These are phyloP conservation scores for Clarias fuscus DNA, from an alignment of 2,797 vertebrate genomes.

Conservation along the genomic window DNA sequence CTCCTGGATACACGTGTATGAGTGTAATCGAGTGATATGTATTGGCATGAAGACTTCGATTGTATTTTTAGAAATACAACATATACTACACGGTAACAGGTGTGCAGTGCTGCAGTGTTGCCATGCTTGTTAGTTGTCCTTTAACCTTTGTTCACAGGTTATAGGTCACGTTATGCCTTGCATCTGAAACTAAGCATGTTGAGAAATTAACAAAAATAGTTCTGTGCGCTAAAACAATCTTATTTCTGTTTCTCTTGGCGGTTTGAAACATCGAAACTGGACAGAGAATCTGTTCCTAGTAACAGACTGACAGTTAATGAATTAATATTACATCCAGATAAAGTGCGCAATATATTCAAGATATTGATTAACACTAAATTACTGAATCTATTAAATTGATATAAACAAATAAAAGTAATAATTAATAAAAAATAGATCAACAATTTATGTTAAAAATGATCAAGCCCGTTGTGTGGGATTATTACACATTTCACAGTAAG, in stretches of 20 bases:
- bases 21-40: no score
- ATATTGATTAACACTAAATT: not conserved
- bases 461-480: not conserved
- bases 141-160: not conserved
- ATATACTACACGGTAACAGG: not conserved
- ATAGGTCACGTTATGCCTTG: conserved; percentile 1
- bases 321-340: conserved; percentile 1
- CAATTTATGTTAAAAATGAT: not conserved
- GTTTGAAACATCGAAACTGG: not conserved
- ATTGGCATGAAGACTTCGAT: not conserved
- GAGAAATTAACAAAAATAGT: not conserved
- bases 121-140: not conserved
- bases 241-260: not conserved
- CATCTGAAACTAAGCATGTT: not conserved
- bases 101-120: not conserved
- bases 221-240: not conserved
- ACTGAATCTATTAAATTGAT: not conserved
- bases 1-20: no score
- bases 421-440: not conserved
- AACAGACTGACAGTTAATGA: not conserved
- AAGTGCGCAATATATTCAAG: not conserved
- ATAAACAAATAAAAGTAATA: not conserved
- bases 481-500: not conserved
- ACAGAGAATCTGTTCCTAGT: not conserved
- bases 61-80: not conserved